A percentile compares a stretch with the other conserved stretches of the same genome.
Evolutionary conservation across 2,797 vertebrate species (phyloP).

Genomic region (Alcedo quadribrachys): DNA sequence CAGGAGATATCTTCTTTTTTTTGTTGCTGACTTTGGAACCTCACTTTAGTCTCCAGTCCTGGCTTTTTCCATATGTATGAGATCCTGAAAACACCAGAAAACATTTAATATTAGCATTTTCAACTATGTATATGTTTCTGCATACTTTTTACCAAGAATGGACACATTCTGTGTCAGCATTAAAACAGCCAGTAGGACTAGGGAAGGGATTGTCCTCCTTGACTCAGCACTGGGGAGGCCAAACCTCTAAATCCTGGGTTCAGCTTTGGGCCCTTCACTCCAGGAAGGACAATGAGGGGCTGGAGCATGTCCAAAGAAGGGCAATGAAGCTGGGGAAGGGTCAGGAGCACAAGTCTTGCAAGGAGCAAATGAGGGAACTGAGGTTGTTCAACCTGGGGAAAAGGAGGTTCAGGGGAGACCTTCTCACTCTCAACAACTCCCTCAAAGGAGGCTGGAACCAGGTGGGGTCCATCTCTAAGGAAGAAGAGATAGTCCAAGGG

Average conservation of each 20-base stretch:
- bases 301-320: too few relatives aligned
- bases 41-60: neutral
- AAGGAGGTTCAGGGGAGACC: too few relatives aligned
- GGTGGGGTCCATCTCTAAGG: neutral
- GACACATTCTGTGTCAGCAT: neutral
- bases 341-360: too few relatives aligned
- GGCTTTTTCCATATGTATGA: neutral
- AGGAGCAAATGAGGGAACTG: too few relatives aligned
- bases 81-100: neutral
- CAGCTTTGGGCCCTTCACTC: neutral
- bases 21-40: neutral
- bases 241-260: neutral
- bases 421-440: neutral
- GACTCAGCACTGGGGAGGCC: neutral
- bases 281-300: neutral
- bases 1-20: neutral
- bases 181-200: neutral
- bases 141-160: neutral
- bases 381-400: too few relatives aligned
- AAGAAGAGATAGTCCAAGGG: neutral
- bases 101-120: neutral
- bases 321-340: too few relatives aligned
- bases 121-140: neutral
- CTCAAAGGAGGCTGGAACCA: neutral
- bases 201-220: neutral